Conservation (phyloP, 2,888 invertebrate species). For the Rhagonycha fulva region DNA sequence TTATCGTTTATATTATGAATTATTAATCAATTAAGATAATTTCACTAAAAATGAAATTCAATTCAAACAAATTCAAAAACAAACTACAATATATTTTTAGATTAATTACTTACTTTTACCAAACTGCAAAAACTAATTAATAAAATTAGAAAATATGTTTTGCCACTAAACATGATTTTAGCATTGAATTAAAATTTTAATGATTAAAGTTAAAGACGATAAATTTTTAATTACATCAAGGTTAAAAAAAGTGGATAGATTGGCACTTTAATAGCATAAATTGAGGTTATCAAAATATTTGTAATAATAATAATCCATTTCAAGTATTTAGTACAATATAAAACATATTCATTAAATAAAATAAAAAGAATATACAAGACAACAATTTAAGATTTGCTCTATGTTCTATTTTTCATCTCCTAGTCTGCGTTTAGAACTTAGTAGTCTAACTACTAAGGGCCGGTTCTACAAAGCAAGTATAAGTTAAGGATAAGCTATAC, state of each 20-base stretch:
- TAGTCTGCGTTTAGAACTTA: too few relatives aligned
- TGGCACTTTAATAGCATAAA: not conserved
- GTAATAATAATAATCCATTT: not conserved
- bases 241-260: not conserved
- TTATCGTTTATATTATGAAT: too few relatives aligned
- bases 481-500: too few relatives aligned
- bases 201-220: not conserved
- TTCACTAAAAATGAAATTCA: too few relatives aligned
- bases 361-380: not conserved
- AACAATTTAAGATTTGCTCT: too few relatives aligned
- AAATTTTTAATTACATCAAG: not conserved
- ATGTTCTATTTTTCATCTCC: too few relatives aligned
- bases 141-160: not conserved
- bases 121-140: not conserved
- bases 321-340: not conserved
- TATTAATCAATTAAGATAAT: too few relatives aligned
- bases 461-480: too few relatives aligned
- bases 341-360: not conserved
- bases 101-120: not conserved
- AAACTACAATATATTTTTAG: too few relatives aligned
- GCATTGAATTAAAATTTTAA: not conserved
- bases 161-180: not conserved
- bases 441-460: too few relatives aligned
- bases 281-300: not conserved
- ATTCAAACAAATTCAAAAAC: too few relatives aligned